A percentile compares a stretch with the other conserved stretches of the same genome.
These are phyloP conservation scores for Tetraodon nigroviridis DNA, from an alignment of 2,113 vertebrate species.

Conservation along the genomic window DNA sequence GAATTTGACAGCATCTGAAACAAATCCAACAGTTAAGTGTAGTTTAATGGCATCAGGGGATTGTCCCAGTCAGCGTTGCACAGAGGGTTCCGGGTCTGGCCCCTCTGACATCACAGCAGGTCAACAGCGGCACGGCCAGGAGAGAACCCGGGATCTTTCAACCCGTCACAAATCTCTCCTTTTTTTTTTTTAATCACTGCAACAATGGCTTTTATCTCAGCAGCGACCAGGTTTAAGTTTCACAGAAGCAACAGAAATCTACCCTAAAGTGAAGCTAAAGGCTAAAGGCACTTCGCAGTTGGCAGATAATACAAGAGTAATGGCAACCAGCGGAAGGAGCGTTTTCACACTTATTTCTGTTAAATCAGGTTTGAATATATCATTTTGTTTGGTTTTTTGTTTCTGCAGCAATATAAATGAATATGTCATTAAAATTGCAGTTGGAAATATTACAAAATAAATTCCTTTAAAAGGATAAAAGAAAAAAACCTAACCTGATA, in stretches of 20 bases:
- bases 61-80: neutral
- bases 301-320: slow-evolving; percentile 2
- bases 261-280: slow-evolving; percentile 14
- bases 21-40: neutral
- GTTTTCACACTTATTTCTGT: neutral
- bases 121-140: no score
- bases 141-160: no score
- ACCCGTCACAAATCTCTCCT: neutral
- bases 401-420: no score
- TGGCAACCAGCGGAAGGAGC: neutral
- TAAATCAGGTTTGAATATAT: no score
- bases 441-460: no score
- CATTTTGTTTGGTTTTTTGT: no score
- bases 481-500: neutral
- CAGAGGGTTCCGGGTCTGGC: neutral
- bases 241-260: neutral
- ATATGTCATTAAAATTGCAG: no score
- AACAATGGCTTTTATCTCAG: neutral
- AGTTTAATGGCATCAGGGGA: slow-evolving; percentile 3
- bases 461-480: no score
- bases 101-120: neutral
- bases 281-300: slow-evolving; percentile 35
- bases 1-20: neutral
- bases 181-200: neutral
- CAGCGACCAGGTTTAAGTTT: neutral